Evolutionary conservation across 2,797 vertebrate species (phyloP).

Genomic region (Cyclopterus lumpus): DNA sequence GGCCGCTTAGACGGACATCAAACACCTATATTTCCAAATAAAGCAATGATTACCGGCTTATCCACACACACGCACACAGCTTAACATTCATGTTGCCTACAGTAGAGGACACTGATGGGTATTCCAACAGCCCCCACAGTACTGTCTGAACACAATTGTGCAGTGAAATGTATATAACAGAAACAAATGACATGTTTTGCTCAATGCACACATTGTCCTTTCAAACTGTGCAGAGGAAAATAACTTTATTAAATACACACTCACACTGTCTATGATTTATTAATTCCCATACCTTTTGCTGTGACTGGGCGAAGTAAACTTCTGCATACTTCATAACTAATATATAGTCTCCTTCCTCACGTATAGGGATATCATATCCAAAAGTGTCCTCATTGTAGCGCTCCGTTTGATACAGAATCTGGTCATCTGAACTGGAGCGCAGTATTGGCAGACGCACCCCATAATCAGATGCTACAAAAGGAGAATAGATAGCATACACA

Average conservation of each 20-base stretch:
- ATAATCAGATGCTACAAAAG: constrained; percentile 92
- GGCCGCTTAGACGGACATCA: constrained; percentile 96
- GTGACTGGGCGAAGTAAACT: constrained; percentile 98
- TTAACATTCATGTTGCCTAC: not conserved
- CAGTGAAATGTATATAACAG: not conserved
- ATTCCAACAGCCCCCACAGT: not conserved
- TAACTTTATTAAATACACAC: not conserved
- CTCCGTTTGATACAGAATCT: constrained; percentile 97
- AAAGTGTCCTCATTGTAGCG: constrained; percentile 98
- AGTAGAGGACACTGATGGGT: not conserved
- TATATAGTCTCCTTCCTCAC: constrained; percentile 97
- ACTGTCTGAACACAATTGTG: not conserved
- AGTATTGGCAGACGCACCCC: constrained; percentile 96
- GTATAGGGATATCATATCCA: constrained; percentile 95
- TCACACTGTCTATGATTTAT: not conserved
- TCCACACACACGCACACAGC: not conserved
- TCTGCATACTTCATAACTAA: constrained; percentile 98
- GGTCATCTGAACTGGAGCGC: constrained; percentile 94
- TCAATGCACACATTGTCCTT: not conserved
- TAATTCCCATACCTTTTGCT: constrained; percentile 91
- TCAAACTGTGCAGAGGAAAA: not conserved
- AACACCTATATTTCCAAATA: constrained; percentile 86
- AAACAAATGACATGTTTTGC: not conserved
- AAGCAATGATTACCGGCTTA: constrained; percentile 2
- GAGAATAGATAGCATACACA: constrained; percentile 16